Conservation (phyloP, 2,113 vertebrate species). For the Meriones unguiculatus region DNA sequence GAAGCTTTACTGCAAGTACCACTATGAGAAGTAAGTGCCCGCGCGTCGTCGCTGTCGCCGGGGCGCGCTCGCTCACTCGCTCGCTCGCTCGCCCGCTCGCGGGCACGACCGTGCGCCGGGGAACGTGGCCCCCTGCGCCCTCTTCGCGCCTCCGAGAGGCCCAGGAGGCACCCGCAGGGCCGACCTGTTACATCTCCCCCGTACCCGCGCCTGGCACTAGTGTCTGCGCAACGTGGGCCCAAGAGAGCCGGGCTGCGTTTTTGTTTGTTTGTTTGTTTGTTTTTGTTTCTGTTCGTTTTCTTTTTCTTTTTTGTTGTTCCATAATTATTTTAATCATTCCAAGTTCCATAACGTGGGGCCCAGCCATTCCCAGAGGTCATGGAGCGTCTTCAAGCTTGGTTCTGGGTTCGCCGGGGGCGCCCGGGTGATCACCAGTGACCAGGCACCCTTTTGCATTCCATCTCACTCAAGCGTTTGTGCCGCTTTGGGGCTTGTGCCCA, state of each 20-base stretch:
- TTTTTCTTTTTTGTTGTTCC: not conserved
- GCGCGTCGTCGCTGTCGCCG: not conserved
- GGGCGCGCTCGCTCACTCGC: not conserved
- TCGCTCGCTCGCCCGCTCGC: too few species aligned
- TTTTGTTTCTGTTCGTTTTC: not conserved
- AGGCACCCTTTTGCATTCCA: not conserved
- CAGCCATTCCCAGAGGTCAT: not conserved
- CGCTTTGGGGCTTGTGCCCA: rapidly evolving
- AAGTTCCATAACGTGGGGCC: too few species aligned
- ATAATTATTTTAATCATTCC: not conserved
- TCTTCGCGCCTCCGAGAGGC: not conserved
- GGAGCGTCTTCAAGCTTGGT: not conserved
- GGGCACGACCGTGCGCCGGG: not conserved
- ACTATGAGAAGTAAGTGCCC: constrained; percentile 95
- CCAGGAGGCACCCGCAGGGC: not conserved
- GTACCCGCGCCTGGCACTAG: too few species aligned
- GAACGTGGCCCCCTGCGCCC: too few species aligned
- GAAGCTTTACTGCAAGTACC: constrained; percentile 96
- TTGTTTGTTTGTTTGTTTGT: not conserved
- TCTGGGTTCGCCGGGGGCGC: not conserved
- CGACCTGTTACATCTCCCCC: too few species aligned
- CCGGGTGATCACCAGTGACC: not conserved
- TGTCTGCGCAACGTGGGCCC: not conserved
- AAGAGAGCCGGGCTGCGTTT: not conserved
- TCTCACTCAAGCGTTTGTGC: not conserved